phyloP scores from a whole-genome alignment of 2,113 vertebrate species.

The Ceyx margarethae region DNA sequence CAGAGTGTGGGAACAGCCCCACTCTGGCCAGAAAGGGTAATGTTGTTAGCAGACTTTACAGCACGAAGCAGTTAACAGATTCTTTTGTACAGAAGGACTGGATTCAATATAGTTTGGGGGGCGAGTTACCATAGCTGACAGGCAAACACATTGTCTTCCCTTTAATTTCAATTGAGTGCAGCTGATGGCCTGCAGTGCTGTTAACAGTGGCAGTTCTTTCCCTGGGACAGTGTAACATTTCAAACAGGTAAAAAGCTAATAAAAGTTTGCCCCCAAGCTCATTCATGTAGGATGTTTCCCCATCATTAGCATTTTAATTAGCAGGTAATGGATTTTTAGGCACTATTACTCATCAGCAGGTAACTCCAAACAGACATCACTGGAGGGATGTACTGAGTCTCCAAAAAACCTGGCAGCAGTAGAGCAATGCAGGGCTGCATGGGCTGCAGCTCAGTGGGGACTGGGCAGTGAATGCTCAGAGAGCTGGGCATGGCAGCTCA shows the following conservation, averaged over 20 bases:
- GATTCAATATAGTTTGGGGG: conserved; percentile 76
- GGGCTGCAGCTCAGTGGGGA: background rate
- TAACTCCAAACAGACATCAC: background rate
- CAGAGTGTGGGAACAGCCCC: background rate
- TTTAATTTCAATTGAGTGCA: conserved; percentile 77
- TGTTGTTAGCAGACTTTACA: conserved; percentile 54
- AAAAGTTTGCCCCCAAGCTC: conserved; percentile 67
- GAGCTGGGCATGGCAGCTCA: background rate
- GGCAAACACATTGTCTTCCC: conserved; percentile 50
- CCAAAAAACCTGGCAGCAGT: background rate
- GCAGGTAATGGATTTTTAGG: conserved; percentile 36
- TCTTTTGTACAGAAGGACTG: conserved; percentile 69
- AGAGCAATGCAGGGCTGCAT: background rate
- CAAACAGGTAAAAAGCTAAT: conserved; percentile 74
- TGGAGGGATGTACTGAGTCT: background rate
- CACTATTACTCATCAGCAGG: background rate
- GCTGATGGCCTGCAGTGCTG: conserved; percentile 71
- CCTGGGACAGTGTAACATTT: conserved; percentile 67
- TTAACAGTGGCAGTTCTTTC: conserved; percentile 77
- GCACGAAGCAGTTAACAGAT: conserved; percentile 55
- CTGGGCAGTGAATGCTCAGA: background rate
- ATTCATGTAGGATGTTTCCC: conserved; percentile 65
- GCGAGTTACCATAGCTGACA: conserved; percentile 58
- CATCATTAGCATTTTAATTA: conserved; percentile 48
- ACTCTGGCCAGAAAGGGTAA: background rate